Base-by-base conservation (phyloP, 2,113 vertebrate genomes). In the Brachypodius melanocephalos region DNA sequence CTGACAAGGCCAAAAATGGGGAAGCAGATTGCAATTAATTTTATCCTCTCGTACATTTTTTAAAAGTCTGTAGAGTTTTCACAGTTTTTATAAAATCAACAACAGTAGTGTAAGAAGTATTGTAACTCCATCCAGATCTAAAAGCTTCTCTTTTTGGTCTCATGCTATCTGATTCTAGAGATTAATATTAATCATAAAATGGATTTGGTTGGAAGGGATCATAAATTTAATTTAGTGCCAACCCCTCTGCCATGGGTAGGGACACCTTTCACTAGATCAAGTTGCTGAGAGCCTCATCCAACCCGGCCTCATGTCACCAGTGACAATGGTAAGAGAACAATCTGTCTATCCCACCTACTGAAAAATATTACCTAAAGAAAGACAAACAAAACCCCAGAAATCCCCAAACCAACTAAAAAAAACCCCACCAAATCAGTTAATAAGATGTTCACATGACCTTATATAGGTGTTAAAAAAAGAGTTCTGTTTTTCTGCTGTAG, bases 231-330 rank as follows among this genome's bases (percentile, higher is more conserved):
- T 2, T 32, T 12, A 5, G 3, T 17, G 28, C 24, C 29, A 40
- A 14, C 8, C 6, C 9, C 13, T 20, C 9, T 20, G 5, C 20
- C 12, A 3, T 10, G 4, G 13, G 9, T 4, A 31, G 13, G 2
- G 12, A 14, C 5, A 34, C 4, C n/a, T 69, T 62, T 46, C 48
- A 40, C 8, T 54, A 38, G 40, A 54, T 22, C 25, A 34, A 20
- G 14, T 31, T 71, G 42, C 65, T 55, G 24, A 63, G 14, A 55
- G 9, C 6, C 20, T 25, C 34, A 34, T 71, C 20, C 49, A 71
- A 42, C 10, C 20, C 9, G 4, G 57, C n/a, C 12, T 48, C 54
- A 54, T 49, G 18, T 54, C 32, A 67, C n/a, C 31, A 54, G 21
- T 54, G 57, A 88, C 18, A 88, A 66, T n/a, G 51, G 8, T n/a